Evolutionary conservation across 2,113 vertebrate species (phyloP).

Genomic region (Hyperopisus bebe): DNA sequence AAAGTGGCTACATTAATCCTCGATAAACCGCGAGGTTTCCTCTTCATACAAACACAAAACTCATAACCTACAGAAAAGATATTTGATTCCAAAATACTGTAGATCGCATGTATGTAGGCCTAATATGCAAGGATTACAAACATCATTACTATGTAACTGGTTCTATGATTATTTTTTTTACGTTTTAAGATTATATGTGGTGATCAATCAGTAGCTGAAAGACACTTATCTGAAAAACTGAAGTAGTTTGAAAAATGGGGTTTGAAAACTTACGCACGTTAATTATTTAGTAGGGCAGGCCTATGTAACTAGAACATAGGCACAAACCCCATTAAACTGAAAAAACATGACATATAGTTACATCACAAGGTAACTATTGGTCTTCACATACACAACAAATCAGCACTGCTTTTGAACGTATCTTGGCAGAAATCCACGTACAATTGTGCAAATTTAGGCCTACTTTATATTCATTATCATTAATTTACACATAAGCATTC

Average conservation of each 20-base stretch:
- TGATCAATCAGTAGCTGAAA: not conserved
- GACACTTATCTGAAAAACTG: not conserved
- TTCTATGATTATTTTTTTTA: not conserved
- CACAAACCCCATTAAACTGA: not conserved
- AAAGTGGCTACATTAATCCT: not conserved
- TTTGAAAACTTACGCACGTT: not conserved
- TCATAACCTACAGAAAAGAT: not conserved
- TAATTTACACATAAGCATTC: not conserved
- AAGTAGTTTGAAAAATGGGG: not conserved
- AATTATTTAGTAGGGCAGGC: not conserved
- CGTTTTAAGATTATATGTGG: not conserved
- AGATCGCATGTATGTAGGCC: not conserved
- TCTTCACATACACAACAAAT: not conserved
- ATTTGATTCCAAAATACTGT: not conserved
- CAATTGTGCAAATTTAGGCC: not conserved
- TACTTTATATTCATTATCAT: not conserved
- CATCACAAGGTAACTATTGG: not conserved
- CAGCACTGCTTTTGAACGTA: not conserved
- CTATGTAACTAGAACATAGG: not conserved
- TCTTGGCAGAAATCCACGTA: not conserved
- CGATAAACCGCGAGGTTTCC: not conserved
- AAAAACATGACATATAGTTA: not conserved
- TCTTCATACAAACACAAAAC: not conserved
- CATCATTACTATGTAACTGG: not conserved
- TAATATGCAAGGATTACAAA: not conserved